Evolutionary conservation across 1,140 invertebrate genomes (phyloP), one percentile per base, ranked within the genome.

Genomic region (Copidosoma floridanum): DNA sequence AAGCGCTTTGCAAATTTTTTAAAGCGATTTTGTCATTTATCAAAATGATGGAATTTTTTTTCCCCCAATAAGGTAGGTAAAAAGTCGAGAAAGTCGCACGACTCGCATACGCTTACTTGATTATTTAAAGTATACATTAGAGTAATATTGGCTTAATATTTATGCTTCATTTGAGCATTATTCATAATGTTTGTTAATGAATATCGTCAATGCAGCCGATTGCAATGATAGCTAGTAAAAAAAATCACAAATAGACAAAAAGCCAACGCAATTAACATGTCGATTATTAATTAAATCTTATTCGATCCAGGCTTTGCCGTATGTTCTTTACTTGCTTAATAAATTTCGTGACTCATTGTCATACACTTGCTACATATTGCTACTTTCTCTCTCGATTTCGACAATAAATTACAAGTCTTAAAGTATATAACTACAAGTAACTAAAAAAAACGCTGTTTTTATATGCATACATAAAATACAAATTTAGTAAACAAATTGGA

Each of bases 211-310:
- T n/a, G n/a, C n/a, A n/a, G n/a, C n/a, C n/a, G n/a, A n/a, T n/a
- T n/a, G n/a, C n/a, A n/a, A 46, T 53, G 37, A 63, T 40, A 24
- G 50, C 48, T 57, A 57, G 55, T 57, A 79, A 71, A 77, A 75
- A 76, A 79, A 79, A 80, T 80, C 78, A 80, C 78, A 79, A 79
- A 80, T 79, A 79, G 79, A 80, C 77, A 80, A 75, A 78, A 56
- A 73, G 69, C 46, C 18, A 55, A 57, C 55, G 57, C 40, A 46
- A 6, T 55, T 3, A 55, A 55, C 47, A 55, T 50, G 59, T 61
- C 58, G 40, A 46, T 10, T 40, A 26, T 1, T 29, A 35, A 20
- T 18, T 35, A 43, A 29, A 32, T 8, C 16, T 41, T 4, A 27
- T 56, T 52, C 35, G 32, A 14, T 29, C 35, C 14, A 44, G 24